Evolutionary conservation across 1,140 invertebrate genomes (phyloP), one percentile per base, ranked within the genome.

Genomic region (Macrocentrus cingulum): DNA sequence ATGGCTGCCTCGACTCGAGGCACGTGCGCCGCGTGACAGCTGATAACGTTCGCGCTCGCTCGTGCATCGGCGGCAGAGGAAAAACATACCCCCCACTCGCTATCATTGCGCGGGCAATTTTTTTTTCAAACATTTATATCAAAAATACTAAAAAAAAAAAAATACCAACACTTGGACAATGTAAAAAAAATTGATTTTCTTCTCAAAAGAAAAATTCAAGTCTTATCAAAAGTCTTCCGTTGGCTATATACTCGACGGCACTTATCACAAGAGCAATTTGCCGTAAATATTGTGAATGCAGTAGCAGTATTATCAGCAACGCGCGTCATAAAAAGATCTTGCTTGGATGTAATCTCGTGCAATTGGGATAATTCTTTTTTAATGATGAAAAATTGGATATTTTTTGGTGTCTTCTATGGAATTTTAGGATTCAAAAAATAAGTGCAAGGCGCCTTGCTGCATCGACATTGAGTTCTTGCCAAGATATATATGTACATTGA

Each of bases 1-100:
- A 54, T 34, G 56, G 52, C 56, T 51, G 52, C 55, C 41, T 51
- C 23, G 23, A 20, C 37, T 45, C 37, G 32, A 36, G 50, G 63
- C 75, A 77, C 75, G 75, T 77, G 75, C 71, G 67, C 64, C 64
- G 67, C 65, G 63, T 71, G 72, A 72, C 70, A 72, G 69, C 64
- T 73, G 61, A 59, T 63, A 62, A 59, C n/a, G 22, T 59, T 50
- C 41, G 32, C 51, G 44, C 44, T 46, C 29, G 25, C 22, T 39
- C 13, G 25, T 41, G 20, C 19, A 29, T 23, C 13, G 37, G 11
- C 1, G n/a, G 0, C 29, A 1, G 9, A 37, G 3, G 20, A 36
- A 13, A 51, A 34, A 23, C 13, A 22, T 25, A 39, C 13, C n/a
- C n/a, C n/a, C n/a, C n/a, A n/a, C n/a, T n/a, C n/a, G n/a, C n/a